Conservation (phyloP, 2,888 invertebrate species). For the Protonemura montana region DNA sequence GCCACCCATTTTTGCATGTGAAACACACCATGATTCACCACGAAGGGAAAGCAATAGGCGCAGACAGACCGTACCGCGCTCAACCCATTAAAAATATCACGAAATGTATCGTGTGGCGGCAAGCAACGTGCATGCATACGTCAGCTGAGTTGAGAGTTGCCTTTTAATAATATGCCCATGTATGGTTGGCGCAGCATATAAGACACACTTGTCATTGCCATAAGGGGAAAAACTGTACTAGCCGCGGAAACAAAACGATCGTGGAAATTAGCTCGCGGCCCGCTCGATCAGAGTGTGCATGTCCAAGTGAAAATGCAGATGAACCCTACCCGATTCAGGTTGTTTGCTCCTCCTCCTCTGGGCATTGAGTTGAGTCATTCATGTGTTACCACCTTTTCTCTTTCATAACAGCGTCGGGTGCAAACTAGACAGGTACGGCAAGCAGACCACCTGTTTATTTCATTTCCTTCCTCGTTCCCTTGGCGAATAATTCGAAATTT, state of each 20-base stretch:
- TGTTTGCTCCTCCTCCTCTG: background rate
- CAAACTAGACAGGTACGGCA: background rate
- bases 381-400: slow-evolving; percentile 23
- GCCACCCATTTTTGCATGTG: slow-evolving; percentile 7
- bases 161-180: slow-evolving; percentile 20
- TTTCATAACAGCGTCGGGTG: background rate
- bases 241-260: slow-evolving; percentile 39
- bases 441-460: slow-evolving; percentile 18
- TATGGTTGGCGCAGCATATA: slow-evolving; percentile 33
- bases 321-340: slow-evolving; percentile 3
- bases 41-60: slow-evolving; percentile 41
- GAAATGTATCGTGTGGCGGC: slow-evolving; percentile 31
- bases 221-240: slow-evolving; percentile 39
- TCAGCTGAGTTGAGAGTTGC: slow-evolving; percentile 18
- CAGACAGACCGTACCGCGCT: background rate
- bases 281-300: background rate
- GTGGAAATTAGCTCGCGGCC: slow-evolving; percentile 33
- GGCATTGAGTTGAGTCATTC: background rate
- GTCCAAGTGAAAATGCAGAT: slow-evolving; percentile 37
- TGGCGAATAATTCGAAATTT: background rate
- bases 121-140: slow-evolving; percentile 14
- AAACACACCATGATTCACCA: slow-evolving; percentile 12
- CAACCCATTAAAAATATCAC: slow-evolving; percentile 29
- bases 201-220: slow-evolving; percentile 43
- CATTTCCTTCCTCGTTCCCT: background rate